These are phyloP conservation scores for Syngnathus rostellatus DNA, from an alignment of 2,797 vertebrate genomes.

Conservation along the genomic window DNA sequence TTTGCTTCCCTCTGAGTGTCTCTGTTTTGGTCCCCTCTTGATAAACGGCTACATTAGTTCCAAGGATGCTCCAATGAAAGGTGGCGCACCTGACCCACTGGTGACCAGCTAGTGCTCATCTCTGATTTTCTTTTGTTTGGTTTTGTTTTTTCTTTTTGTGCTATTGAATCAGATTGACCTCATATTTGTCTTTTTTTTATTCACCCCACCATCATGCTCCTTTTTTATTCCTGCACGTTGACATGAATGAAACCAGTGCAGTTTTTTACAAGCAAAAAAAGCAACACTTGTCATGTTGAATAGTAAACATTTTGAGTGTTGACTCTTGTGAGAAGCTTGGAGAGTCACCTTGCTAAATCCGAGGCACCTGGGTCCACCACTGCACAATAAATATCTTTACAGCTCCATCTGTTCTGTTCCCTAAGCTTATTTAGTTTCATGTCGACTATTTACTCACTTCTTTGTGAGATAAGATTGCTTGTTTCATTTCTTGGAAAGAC, in stretches of 20 bases:
- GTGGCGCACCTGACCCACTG: conserved; percentile 15
- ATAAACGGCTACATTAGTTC: conserved; percentile 25
- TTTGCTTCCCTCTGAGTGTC: conserved; percentile 17
- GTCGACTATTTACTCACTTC: background rate
- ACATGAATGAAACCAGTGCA: background rate
- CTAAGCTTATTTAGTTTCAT: background rate
- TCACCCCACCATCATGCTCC: no score
- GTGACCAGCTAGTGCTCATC: conserved; percentile 7
- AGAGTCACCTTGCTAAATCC: conserved; percentile 13
- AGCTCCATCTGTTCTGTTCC: background rate
- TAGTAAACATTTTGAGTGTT: background rate
- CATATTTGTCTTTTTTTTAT: conserved; percentile 8
- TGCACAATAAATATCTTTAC: background rate
- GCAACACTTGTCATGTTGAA: background rate
- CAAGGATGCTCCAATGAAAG: conserved; percentile 20
- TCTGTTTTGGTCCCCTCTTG: conserved; percentile 33
- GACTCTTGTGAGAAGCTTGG: background rate
- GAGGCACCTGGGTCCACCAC: conserved; percentile 8
- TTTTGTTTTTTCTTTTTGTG: conserved; percentile 18
- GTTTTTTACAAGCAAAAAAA: background rate
- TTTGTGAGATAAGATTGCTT: background rate
- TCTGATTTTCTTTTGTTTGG: conserved; percentile 8
- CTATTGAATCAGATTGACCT: conserved; percentile 40
- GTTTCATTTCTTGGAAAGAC: background rate
- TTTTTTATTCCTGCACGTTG: no score